phyloP scores from a whole-genome alignment of 2,797 vertebrate species.

The Uromys caudimaculatus region DNA sequence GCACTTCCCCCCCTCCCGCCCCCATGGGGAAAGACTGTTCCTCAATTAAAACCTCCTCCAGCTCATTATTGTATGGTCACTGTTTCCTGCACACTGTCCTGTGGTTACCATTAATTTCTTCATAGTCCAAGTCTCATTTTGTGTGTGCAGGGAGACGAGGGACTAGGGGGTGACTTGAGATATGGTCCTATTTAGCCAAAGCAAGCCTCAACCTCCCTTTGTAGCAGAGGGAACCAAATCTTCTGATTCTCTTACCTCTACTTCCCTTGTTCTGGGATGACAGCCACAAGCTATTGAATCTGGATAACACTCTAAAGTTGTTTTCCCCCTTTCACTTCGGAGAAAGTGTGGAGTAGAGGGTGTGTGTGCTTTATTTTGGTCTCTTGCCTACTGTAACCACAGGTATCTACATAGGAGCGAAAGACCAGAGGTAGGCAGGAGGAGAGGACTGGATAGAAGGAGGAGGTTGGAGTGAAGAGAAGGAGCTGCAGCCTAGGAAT shows the following conservation, averaged over 20 bases:
- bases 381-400: background rate
- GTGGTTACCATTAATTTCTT: background rate
- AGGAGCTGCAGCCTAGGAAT: background rate
- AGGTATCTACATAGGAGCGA: rapidly evolving
- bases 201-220: background rate
- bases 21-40: background rate
- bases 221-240: background rate
- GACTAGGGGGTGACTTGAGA: background rate
- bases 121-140: background rate
- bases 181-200: background rate
- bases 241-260: background rate
- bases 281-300: background rate
- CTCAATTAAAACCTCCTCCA: background rate
- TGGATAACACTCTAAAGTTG: background rate
- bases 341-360: background rate
- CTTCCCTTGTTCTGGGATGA: background rate
- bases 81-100: background rate
- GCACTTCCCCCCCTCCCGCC: background rate
- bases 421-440: background rate
- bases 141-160: no score
- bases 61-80: background rate
- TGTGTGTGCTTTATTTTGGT: background rate
- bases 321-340: background rate
- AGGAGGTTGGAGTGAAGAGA: background rate
- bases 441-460: background rate